Evolutionary conservation across 2,888 invertebrate genomes (phyloP).

Genomic region (Euphydryas editha): DNA sequence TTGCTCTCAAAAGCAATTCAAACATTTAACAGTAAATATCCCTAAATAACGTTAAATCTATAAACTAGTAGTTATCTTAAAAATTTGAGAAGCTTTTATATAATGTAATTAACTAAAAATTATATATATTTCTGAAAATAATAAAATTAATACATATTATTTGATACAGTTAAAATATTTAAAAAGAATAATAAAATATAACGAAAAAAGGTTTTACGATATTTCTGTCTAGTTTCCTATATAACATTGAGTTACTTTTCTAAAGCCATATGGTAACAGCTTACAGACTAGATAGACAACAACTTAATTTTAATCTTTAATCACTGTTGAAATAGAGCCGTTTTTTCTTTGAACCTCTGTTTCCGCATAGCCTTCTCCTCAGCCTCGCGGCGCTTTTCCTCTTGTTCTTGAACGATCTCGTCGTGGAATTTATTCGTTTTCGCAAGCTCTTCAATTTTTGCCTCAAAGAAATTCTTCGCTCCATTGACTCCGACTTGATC

Average conservation of each 20-base stretch:
- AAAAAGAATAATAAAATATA: neutral
- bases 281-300: conserved; percentile 74
- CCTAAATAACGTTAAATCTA: neutral
- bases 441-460: conserved; percentile 95
- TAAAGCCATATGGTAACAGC: conserved; percentile 77
- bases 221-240: conserved; percentile 7
- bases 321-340: conserved; percentile 88
- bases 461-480: conserved; percentile 97
- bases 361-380: conserved; percentile 92
- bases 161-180: neutral
- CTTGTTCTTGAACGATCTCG: conserved; percentile 96
- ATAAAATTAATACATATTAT: too few species aligned
- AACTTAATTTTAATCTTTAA: conserved; percentile 46
- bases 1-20: conserved; percentile 18
- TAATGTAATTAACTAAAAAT: too few species aligned
- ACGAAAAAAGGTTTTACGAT: neutral
- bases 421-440: conserved; percentile 95
- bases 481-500: conserved; percentile 97
- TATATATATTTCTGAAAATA: too few species aligned
- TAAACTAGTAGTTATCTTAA: neutral
- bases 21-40: neutral
- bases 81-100: too few species aligned
- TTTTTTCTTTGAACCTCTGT: conserved; percentile 94
- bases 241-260: conserved; percentile 29
- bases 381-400: conserved; percentile 91